These are phyloP conservation scores for Lepidurus arcticus DNA, from an alignment of 1,140 invertebrate genomes.

Conservation along the genomic window DNA sequence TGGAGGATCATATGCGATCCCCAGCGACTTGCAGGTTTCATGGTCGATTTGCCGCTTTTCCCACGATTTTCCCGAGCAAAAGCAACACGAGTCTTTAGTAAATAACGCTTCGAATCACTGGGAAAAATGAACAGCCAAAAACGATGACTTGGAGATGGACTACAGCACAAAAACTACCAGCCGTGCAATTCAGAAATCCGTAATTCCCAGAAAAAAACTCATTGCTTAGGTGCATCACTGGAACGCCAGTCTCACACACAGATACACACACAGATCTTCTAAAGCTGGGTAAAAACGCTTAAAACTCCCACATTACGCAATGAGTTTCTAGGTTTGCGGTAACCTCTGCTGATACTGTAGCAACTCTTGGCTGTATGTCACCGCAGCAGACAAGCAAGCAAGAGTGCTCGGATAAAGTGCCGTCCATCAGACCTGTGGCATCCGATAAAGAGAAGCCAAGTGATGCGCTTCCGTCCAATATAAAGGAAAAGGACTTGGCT, in stretches of 20 bases:
- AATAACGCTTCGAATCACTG: too few relatives aligned
- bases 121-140: too few relatives aligned
- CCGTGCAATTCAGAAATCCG: too few relatives aligned
- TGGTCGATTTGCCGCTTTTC: conserved; percentile 1
- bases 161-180: too few relatives aligned
- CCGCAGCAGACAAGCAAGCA: conserved; percentile 1
- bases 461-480: conserved; percentile 18
- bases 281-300: too few relatives aligned
- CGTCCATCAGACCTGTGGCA: conserved; percentile 20
- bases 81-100: too few relatives aligned
- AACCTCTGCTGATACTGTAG: background rate
- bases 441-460: conserved; percentile 21
- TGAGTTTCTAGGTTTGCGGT: background rate
- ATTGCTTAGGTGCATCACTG: too few relatives aligned
- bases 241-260: too few relatives aligned
- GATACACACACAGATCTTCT: too few relatives aligned
- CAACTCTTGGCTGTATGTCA: background rate
- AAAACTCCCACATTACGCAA: too few relatives aligned
- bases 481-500: background rate
- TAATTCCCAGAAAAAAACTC: too few relatives aligned
- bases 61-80: background rate
- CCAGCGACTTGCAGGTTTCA: conserved; percentile 12
- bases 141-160: too few relatives aligned
- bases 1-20: conserved; percentile 18
- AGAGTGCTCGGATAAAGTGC: conserved; percentile 1